phyloP scores from a whole-genome alignment of 2,888 invertebrate genomes.

The Ectemnius cavifrons region DNA sequence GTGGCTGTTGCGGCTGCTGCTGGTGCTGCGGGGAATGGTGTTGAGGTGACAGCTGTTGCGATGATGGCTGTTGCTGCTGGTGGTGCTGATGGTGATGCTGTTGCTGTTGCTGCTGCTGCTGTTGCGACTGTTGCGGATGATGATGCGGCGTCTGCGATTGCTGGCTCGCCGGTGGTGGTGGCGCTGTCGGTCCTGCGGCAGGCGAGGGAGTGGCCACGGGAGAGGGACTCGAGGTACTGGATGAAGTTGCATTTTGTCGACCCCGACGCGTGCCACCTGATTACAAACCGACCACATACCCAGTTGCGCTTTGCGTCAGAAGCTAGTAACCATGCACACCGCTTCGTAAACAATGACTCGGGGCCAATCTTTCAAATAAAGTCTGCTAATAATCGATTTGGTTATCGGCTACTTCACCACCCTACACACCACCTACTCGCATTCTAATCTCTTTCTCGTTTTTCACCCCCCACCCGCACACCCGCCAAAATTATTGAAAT shows the following conservation, averaged over 20 bases:
- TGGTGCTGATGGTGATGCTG: slow-evolving; percentile 45
- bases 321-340: slow-evolving; percentile 70
- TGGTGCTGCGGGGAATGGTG: slow-evolving; percentile 74
- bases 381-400: slow-evolving; percentile 57
- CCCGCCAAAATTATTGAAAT: no score
- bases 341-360: slow-evolving; percentile 58
- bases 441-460: no score
- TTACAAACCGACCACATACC: slow-evolving; percentile 78
- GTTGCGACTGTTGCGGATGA: slow-evolving; percentile 67
- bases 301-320: slow-evolving; percentile 76
- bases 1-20: slow-evolving; percentile 61
- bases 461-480: no score
- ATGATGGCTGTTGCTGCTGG: slow-evolving; percentile 56
- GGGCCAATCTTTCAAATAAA: slow-evolving; percentile 40
- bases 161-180: slow-evolving; percentile 52
- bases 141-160: slow-evolving; percentile 62
- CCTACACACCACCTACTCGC: background rate
- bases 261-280: slow-evolving; percentile 78
- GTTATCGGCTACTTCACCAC: slow-evolving; percentile 21
- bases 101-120: slow-evolving; percentile 75
- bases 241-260: slow-evolving; percentile 76
- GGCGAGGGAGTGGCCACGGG: slow-evolving; percentile 71
- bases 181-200: slow-evolving; percentile 65
- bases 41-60: slow-evolving; percentile 48
- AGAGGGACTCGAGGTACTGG: slow-evolving; percentile 75